Evolutionary conservation across 2,888 invertebrate genomes (phyloP).

Genomic region (Malthinus seriepunctatus): DNA sequence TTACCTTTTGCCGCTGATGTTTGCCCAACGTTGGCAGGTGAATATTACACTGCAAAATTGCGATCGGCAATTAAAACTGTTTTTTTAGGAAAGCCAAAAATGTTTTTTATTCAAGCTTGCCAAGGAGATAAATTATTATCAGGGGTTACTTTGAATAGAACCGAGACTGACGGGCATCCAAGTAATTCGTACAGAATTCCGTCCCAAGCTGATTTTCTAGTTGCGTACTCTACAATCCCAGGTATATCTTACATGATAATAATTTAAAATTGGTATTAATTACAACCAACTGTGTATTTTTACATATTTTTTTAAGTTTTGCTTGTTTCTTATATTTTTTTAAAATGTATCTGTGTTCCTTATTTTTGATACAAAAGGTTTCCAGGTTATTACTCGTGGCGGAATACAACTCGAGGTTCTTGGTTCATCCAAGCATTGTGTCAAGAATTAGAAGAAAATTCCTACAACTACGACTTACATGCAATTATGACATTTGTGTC

Average conservation of each 20-base stretch:
- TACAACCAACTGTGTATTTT: too few relatives aligned
- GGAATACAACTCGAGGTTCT: conserved; percentile 91
- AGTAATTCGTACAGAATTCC: conserved; percentile 81
- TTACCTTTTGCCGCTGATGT: conserved; percentile 77
- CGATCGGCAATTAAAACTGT: too few relatives aligned
- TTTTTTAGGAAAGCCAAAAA: conserved; percentile 51
- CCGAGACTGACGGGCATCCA: conserved; percentile 77
- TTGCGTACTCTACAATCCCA: conserved; percentile 92
- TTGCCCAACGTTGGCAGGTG: conserved; percentile 85
- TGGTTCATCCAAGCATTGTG: conserved; percentile 96
- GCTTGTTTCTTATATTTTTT: too few relatives aligned
- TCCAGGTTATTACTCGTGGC: conserved; percentile 89
- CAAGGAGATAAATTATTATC: conserved; percentile 73
- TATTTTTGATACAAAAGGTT: neutral
- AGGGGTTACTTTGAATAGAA: conserved; percentile 70
- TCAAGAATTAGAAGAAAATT: conserved; percentile 75
- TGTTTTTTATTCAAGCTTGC: conserved; percentile 60
- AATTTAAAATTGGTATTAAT: neutral
- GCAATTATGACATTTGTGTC: conserved; percentile 85
- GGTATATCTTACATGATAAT: conserved; percentile 58
- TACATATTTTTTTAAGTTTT: too few relatives aligned
- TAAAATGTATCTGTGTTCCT: too few relatives aligned
- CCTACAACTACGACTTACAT: conserved; percentile 76
- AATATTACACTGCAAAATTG: conserved; percentile 53
- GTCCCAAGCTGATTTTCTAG: conserved; percentile 89